Evolutionary conservation across 2,888 invertebrate genomes (phyloP).

Genomic region (Ophioninae sp.): DNA sequence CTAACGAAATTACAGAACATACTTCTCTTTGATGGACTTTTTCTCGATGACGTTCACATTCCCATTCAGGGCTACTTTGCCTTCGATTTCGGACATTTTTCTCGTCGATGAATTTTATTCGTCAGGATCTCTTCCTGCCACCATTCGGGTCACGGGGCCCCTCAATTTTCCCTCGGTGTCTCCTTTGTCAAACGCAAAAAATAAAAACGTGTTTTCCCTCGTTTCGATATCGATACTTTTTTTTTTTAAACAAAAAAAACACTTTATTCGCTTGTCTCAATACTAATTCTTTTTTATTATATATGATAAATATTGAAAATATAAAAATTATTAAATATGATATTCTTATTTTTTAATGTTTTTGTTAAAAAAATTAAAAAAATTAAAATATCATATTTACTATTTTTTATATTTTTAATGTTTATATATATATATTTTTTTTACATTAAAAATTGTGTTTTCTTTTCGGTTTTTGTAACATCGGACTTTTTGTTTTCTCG

Average conservation of each 20-base stretch:
- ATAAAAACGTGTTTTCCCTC: not conserved
- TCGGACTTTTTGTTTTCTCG: not conserved
- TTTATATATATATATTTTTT: too few relatives aligned
- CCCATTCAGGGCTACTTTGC: slow-evolving; percentile 30
- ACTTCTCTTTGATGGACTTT: slow-evolving; percentile 46
- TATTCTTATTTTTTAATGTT: not conserved
- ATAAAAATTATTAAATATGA: too few relatives aligned
- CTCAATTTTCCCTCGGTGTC: not conserved
- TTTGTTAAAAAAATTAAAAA: not conserved
- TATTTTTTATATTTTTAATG: not conserved
- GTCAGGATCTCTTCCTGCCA: not conserved
- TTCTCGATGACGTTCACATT: slow-evolving; percentile 34
- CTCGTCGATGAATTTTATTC: not conserved
- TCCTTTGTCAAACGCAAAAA: not conserved
- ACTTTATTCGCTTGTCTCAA: too few relatives aligned
- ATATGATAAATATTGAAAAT: too few relatives aligned
- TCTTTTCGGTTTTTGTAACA: not conserved
- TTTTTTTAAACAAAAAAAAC: too few relatives aligned
- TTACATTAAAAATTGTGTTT: not conserved
- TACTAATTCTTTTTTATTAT: too few relatives aligned
- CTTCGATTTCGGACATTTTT: slow-evolving; percentile 43
- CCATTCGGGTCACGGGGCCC: not conserved
- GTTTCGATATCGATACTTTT: too few relatives aligned
- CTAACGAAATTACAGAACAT: slow-evolving; percentile 2
- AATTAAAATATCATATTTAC: too few relatives aligned